A percentile compares a stretch with the other conserved stretches of the same genome.
These are phyloP conservation scores for Sialis lutaria DNA, from an alignment of 2,888 invertebrate genomes.

Conservation along the genomic window DNA sequence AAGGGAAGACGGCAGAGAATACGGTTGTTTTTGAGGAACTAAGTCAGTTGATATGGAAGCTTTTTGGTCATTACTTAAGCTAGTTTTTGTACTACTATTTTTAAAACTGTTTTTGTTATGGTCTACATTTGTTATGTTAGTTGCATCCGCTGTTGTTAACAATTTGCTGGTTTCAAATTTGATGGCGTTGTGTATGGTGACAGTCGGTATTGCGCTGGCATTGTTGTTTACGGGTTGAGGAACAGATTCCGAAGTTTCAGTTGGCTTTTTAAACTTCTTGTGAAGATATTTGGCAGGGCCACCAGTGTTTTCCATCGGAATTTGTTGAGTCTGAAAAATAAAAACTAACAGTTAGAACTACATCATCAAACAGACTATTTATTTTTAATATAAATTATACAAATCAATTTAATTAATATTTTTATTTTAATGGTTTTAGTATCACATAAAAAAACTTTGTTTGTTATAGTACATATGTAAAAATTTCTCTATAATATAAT, in stretches of 20 bases:
- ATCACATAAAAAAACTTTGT: too few species aligned
- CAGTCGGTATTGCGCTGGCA: not conserved
- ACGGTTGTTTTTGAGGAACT: constrained; percentile 1
- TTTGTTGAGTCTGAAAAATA: constrained; percentile 13
- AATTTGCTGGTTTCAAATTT: not conserved
- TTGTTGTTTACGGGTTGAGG: constrained; percentile 4
- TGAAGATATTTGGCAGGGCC: constrained; percentile 55
- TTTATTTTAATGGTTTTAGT: not conserved
- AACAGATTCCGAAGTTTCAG: constrained; percentile 14
- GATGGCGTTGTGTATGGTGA: not conserved
- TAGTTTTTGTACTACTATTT: constrained; percentile 3
- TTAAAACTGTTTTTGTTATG: constrained; percentile 3
- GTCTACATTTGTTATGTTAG: not conserved
- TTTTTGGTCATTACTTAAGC: constrained; percentile 8
- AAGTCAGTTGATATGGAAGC: constrained; percentile 11
- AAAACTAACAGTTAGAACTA: not conserved
- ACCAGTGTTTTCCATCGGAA: constrained; percentile 20
- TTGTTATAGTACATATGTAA: too few species aligned
- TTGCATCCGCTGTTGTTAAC: not conserved
- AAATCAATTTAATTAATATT: not conserved
- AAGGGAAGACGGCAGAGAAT: not conserved
- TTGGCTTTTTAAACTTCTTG: constrained; percentile 74
- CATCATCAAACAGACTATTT: not conserved
- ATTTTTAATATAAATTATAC: not conserved
- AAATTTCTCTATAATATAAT: too few species aligned